A percentile compares a stretch with the other conserved stretches of the same genome.
Conservation (phyloP, 2,888 invertebrate genomes). For the Melipona beecheii region DNA sequence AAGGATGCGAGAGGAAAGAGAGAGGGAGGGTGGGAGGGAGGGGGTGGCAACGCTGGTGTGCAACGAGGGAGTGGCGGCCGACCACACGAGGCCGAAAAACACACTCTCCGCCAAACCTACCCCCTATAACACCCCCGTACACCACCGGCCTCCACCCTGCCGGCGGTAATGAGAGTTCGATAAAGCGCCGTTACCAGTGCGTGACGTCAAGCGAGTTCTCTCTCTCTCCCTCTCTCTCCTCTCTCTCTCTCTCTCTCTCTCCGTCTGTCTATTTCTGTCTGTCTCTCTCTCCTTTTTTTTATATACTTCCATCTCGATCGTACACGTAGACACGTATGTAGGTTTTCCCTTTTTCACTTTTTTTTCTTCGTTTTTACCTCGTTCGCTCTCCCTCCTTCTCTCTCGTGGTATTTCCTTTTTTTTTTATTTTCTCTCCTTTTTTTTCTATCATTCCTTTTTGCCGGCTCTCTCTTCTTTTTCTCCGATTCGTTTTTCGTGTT, state of each 20-base stretch:
- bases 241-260: not conserved
- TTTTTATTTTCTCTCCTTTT: not conserved
- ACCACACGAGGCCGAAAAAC: conserved; percentile 83
- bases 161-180: conserved; percentile 84
- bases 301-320: not conserved
- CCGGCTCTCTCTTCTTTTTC: conserved; percentile 13
- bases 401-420: not conserved
- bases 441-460: not conserved
- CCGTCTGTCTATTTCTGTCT: not conserved
- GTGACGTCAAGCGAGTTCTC: conserved; percentile 78
- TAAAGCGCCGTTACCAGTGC: conserved; percentile 83
- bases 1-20: conserved; percentile 49
- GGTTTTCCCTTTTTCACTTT: no score
- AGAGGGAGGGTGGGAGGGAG: conserved; percentile 8
- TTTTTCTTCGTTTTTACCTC: not conserved
- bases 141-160: conserved; percentile 63
- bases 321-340: no score
- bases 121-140: conserved; percentile 56
- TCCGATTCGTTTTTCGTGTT: not conserved
- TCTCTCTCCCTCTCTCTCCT: conserved; percentile 35
- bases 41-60: conserved; percentile 62
- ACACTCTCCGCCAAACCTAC: conserved; percentile 79
- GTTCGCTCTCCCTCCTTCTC: not conserved
- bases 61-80: conserved; percentile 79
- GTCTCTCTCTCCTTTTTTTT: not conserved